Evolutionary conservation across 2,797 vertebrate species (phyloP).

Genomic region (Megaceryle alcyon): DNA sequence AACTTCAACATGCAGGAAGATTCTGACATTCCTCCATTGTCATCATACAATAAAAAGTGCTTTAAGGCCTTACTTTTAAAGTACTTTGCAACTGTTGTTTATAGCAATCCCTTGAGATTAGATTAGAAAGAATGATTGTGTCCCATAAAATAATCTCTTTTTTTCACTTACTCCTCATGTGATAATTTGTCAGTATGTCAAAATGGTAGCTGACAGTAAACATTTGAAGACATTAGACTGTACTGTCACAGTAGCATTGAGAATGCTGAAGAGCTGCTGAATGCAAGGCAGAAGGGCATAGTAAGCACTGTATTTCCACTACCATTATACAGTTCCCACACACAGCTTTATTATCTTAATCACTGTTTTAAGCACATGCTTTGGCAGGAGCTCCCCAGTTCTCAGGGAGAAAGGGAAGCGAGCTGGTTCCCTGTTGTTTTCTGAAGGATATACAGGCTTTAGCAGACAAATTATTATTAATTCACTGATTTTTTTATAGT

Average conservation of each 20-base stretch:
- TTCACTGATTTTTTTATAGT: background rate
- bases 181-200: background rate
- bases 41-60: background rate
- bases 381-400: background rate
- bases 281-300: background rate
- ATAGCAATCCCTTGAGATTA: background rate
- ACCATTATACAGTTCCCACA: background rate
- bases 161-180: background rate
- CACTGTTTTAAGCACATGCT: background rate
- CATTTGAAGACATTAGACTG: background rate
- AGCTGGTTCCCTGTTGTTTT: background rate
- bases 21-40: background rate
- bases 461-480: constrained; percentile 13
- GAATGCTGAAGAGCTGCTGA: background rate
- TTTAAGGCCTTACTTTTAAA: background rate
- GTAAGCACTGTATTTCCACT: background rate
- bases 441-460: background rate
- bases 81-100: background rate
- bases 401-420: background rate
- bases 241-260: background rate
- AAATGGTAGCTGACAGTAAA: background rate
- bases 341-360: background rate
- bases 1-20: background rate
- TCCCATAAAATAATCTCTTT: background rate
- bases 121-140: background rate